These are phyloP conservation scores for Nannoperca australis DNA, from an alignment of 2,797 vertebrate species.

Conservation along the genomic window DNA sequence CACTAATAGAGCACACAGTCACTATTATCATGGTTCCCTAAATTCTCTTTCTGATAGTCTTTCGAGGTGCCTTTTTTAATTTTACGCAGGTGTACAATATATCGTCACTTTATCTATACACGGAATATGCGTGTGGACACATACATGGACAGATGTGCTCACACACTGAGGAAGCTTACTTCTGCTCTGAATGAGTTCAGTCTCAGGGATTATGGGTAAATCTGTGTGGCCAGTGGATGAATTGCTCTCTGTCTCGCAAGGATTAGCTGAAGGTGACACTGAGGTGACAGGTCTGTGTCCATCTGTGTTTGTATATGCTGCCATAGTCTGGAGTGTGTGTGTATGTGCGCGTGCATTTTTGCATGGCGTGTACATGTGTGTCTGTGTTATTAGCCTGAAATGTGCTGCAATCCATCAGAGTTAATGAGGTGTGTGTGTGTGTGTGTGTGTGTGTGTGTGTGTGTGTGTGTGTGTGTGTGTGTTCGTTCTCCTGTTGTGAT, in stretches of 20 bases:
- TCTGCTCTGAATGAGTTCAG: constrained; percentile 76
- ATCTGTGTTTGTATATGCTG: constrained; percentile 60
- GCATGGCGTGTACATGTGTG: constrained; percentile 56
- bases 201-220: constrained; percentile 80
- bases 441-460: constrained; percentile 35
- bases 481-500: constrained; percentile 45
- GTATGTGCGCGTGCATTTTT: constrained; percentile 36
- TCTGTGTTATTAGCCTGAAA: constrained; percentile 70
- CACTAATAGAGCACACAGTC: constrained; percentile 33
- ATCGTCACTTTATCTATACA: constrained; percentile 26
- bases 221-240: constrained; percentile 70
- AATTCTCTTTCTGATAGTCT: constrained; percentile 59
- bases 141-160: constrained; percentile 22
- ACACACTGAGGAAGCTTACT: constrained; percentile 35
- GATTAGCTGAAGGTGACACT: constrained; percentile 81
- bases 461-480: constrained; percentile 38
- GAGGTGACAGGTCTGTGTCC: constrained; percentile 69
- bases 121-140: background rate
- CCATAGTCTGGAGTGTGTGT: constrained; percentile 24
- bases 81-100: constrained; percentile 32
- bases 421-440: constrained; percentile 72
- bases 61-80: constrained; percentile 81
- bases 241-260: constrained; percentile 69
- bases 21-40: constrained; percentile 45
- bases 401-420: constrained; percentile 77